Evolutionary conservation across 2,113 vertebrate species (phyloP), one percentile per base, ranked within the genome.

Genomic region (Tamias sibiricus): DNA sequence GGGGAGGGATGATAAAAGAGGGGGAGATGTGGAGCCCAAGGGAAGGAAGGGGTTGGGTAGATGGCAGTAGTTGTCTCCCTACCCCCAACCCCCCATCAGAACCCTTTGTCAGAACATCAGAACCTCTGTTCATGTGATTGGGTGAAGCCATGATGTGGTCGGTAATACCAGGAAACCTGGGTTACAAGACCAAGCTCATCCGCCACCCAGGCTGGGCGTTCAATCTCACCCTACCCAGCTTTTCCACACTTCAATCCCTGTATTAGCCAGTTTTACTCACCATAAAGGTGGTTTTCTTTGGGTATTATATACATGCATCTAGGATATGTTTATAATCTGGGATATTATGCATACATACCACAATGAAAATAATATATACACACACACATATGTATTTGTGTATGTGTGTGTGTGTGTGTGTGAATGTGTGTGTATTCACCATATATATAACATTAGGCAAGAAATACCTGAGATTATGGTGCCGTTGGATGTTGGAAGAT

Each of bases 221-320:
- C 40, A 19, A 2, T 57, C 8, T 37, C 40, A 49, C 24, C 3
- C 42, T 0, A n/a, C 1, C 35, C 1, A 10, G 37, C 44, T 37
- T 75, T 74, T 32, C 75, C 8, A 79, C 20, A 57, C 14, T 24
- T 62, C n/a, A 16, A 22, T 64, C n/a, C 30, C 57, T 32, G 14
- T 17, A 37, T 17, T 40, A 26, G 59, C n/a, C 35, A 30, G 28
- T 57, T 64, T 83, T 40, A 22, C 22, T 40, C 12, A 26, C 35
- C 28, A 32, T 2, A 20, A 20, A 17, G 28, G 32, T 40, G 40
- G 40, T 44, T 68, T 49, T 90, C 44, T 52, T 19, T 57, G 59
- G 22, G 24, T 49, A 17, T 75, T 37, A 49, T 44, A n/a, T n/a
- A 71, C 24, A 62, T 62, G 11, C 11, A 62, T 62, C 24, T 62